Evolutionary conservation across 2,797 vertebrate genomes (phyloP), one percentile per base, ranked within the genome.

Genomic region (Tadarida brasiliensis): DNA sequence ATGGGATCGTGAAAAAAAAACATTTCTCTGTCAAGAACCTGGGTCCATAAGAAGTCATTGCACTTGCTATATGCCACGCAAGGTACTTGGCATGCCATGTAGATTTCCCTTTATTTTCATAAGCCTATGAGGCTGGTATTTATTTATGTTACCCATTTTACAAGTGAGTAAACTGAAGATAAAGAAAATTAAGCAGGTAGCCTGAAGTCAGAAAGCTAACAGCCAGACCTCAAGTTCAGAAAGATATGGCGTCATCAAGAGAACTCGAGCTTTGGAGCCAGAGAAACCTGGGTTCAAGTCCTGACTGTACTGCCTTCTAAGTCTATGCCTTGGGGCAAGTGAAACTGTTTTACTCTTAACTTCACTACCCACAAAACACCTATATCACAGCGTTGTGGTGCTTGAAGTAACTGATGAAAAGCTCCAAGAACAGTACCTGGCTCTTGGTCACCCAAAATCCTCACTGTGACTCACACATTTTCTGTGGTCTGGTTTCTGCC

Each of bases 81-180:
- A 44, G 67, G 7, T 17, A 49, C 51, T 59, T 76, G 71, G 35
- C 30, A 47, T 19, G 44, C 49, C 6, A 30, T 44, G 6, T 49
- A 9, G 68, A 56, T 81, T 91, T 63, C 74, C 78, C 59, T 51
- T 83, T 94, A 51, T 94, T 84, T 90, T 91, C 30, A 51, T 5
- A 67, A 65, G 39, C 67, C 56, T 71, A 12, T 35, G 33, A 90
- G n/a, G 63, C 7, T 28, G 70, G 14, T 73, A n/a, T 73, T 73
- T 54, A 93, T 49, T 63, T 74, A 71, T 11, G n/a, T 68, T 44
- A 83, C 17, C 70, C 68, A 33, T 59, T 84, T 95, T 61, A 85
- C 11, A 71, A 44, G 35, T 70, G 30, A 94, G 56, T n/a, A 74
- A 90, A 84, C 24, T 80, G 68, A 83, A 83, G 44, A 49, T 24